phyloP scores from a whole-genome alignment of 2,797 vertebrate genomes.

The Melopsittacus undulatus region DNA sequence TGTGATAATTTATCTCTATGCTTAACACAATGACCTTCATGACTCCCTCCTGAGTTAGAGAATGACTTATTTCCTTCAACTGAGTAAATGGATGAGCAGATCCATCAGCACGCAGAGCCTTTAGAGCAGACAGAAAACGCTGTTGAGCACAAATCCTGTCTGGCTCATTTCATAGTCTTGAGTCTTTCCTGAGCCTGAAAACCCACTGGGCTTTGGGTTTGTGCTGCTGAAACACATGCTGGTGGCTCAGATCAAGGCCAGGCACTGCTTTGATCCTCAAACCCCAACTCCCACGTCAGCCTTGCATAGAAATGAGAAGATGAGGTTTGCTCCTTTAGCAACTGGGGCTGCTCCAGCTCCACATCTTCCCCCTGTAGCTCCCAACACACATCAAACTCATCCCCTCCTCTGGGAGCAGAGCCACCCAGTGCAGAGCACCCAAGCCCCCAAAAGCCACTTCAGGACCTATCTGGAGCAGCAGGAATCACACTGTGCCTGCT shows the following conservation, averaged over 20 bases:
- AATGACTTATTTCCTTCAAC: background rate
- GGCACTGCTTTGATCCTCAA: background rate
- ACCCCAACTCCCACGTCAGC: background rate
- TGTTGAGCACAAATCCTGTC: background rate
- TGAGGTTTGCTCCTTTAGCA: background rate
- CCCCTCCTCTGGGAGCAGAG: background rate
- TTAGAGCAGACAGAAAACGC: background rate
- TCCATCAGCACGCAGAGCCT: background rate
- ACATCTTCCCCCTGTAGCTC: background rate
- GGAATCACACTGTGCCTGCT: fast-evolving
- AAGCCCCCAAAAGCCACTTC: background rate
- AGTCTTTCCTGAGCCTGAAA: background rate
- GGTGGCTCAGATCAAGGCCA: background rate
- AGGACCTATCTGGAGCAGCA: background rate
- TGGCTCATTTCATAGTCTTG: no score
- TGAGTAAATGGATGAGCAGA: background rate
- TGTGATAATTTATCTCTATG: background rate
- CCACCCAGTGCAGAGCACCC: background rate
- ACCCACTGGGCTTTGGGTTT: fast-evolving
- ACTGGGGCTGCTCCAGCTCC: background rate
- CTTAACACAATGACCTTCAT: background rate
- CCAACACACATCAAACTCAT: fast-evolving
- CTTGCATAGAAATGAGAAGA: fast-evolving
- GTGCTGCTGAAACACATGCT: background rate
- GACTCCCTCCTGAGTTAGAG: background rate